These are phyloP conservation scores for Eristalis pertinax DNA, from an alignment of 2,888 invertebrate genomes.

Conservation along the genomic window DNA sequence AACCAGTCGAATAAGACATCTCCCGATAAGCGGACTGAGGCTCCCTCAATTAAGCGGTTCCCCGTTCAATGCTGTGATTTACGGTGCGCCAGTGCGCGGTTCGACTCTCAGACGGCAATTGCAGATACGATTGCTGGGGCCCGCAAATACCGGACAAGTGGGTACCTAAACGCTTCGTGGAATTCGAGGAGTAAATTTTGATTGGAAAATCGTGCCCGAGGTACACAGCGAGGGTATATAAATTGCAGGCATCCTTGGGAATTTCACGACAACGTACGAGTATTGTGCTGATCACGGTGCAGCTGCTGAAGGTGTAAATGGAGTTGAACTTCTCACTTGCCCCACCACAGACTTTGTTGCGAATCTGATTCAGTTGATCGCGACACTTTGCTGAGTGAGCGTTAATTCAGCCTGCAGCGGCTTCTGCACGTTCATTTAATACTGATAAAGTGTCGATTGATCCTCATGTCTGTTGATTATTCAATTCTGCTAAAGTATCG, in stretches of 20 bases:
- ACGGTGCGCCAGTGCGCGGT: conserved; percentile 26
- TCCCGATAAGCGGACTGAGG: not conserved
- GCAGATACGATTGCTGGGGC: not conserved
- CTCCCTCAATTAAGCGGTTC: not conserved
- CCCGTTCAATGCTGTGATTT: not conserved
- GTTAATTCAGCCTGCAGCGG: no score
- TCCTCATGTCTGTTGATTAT: no score
- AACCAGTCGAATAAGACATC: not conserved
- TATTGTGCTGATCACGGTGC: not conserved
- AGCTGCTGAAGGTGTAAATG: not conserved
- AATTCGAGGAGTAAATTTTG: conserved; percentile 40
- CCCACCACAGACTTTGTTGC: not conserved
- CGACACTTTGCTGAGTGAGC: not conserved
- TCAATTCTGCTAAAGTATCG: no score
- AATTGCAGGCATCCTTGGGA: not conserved
- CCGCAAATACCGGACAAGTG: not conserved
- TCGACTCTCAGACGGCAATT: not conserved
- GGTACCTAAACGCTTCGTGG: not conserved
- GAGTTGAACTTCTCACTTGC: not conserved
- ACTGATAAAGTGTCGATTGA: no score
- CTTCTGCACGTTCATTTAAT: no score
- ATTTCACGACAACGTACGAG: not conserved
- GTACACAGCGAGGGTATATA: not conserved
- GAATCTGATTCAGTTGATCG: not conserved
- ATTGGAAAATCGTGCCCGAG: conserved; percentile 59